Percentiles rank a stretch among this genome's conserved stretches.
These are phyloP conservation scores for Xestia sexstrigata DNA, from an alignment of 2,888 invertebrate species.

Conservation along the genomic window DNA sequence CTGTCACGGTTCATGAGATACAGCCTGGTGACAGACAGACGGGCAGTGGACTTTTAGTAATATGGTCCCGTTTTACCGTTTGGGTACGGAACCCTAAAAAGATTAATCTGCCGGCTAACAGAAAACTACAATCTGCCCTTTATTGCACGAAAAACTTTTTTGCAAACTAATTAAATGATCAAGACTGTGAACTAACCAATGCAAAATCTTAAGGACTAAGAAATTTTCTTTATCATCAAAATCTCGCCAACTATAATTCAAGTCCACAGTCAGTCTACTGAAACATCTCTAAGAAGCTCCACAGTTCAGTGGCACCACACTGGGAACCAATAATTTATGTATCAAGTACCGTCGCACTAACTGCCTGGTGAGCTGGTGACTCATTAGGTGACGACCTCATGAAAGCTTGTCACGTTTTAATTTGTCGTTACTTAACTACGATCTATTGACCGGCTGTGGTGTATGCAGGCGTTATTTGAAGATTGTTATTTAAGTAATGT, in stretches of 20 bases:
- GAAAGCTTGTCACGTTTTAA: conserved; percentile 70
- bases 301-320: conserved; percentile 40
- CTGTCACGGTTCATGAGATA: no score
- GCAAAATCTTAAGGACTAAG: neutral
- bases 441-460: conserved; percentile 50
- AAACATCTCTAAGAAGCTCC: conserved; percentile 8
- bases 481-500: conserved; percentile 18
- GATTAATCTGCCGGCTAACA: neutral
- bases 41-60: no score
- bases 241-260: neutral
- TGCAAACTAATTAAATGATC: neutral
- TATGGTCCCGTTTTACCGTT: no score
- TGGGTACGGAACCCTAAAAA: no score
- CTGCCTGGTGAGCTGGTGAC: conserved; percentile 62
- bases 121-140: neutral
- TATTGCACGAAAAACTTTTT: neutral
- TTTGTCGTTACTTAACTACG: conserved; percentile 61
- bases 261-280: neutral
- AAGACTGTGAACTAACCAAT: neutral
- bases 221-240: neutral
- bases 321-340: conserved; percentile 50
- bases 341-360: conserved; percentile 45
- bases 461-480: conserved; percentile 37
- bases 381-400: conserved; percentile 66
- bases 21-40: no score